Conservation (phyloP, 2,113 vertebrate species). For the Pyrgilauda ruficollis region DNA sequence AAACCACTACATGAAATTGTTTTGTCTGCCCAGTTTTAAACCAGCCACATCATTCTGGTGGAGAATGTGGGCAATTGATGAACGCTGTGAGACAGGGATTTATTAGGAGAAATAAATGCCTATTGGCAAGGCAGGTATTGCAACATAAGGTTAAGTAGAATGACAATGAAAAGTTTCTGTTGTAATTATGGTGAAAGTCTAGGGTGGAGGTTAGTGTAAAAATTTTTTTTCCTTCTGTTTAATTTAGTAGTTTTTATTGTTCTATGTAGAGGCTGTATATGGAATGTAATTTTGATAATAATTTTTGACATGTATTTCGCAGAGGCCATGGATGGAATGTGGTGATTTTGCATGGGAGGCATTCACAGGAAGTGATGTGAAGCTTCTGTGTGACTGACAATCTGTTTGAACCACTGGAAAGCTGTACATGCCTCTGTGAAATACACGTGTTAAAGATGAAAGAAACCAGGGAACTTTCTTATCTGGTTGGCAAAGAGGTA, state of each 20-base stretch:
- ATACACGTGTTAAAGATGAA: neutral
- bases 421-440: neutral
- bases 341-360: neutral
- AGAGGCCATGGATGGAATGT: neutral
- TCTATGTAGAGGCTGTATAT: neutral
- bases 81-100: neutral
- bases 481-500: neutral
- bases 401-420: neutral
- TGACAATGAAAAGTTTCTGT: neutral
- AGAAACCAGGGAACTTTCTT: neutral
- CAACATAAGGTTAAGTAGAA: neutral
- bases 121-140: neutral
- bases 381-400: neutral
- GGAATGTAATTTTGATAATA: neutral
- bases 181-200: neutral
- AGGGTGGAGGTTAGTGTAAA: neutral
- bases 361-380: neutral
- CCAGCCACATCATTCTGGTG: neutral
- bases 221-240: neutral
- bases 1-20: neutral
- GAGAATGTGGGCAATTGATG: neutral
- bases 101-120: neutral
- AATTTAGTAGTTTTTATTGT: neutral
- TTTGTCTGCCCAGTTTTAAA: neutral
- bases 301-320: neutral